Percentiles rank a stretch among this genome's conserved stretches.
Evolutionary conservation across 2,888 invertebrate species (phyloP).

Genomic region (Diarsia brunnea): DNA sequence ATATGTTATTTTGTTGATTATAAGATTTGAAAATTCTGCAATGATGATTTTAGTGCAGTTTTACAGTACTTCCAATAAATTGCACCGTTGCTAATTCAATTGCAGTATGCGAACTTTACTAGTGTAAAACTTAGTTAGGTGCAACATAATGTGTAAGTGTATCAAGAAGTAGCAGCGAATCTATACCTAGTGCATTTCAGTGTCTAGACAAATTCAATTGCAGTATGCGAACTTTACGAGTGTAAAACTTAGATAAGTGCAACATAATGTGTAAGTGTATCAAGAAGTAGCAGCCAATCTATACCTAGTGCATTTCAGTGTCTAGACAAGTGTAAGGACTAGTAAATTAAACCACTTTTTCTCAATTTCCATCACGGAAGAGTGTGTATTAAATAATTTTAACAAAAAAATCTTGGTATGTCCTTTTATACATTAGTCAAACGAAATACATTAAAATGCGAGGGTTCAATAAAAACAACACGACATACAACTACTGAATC

Average conservation of each 20-base stretch:
- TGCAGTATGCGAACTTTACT: background rate
- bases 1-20: too few species aligned
- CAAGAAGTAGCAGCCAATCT: background rate
- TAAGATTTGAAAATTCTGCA: background rate
- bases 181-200: background rate
- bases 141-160: background rate
- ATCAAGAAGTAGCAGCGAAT: background rate
- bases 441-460: slow-evolving; percentile 50
- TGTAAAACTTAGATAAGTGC: background rate
- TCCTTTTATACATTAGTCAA: slow-evolving; percentile 54
- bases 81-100: background rate
- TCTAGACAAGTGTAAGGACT: slow-evolving; percentile 30
- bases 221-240: too few species aligned
- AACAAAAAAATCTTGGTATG: slow-evolving; percentile 48
- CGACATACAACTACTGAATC: slow-evolving; percentile 83
- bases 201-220: too few species aligned
- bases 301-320: background rate
- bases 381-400: slow-evolving; percentile 42
- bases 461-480: slow-evolving; percentile 70
- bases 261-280: background rate
- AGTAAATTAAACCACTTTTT: slow-evolving; percentile 58
- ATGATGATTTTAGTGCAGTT: background rate
- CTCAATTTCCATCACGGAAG: slow-evolving; percentile 45
- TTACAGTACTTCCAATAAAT: background rate
- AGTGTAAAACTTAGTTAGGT: background rate